Evolutionary conservation across 2,888 invertebrate species (phyloP), one percentile per base, ranked within the genome.

Genomic region (Coleophora deauratella): DNA sequence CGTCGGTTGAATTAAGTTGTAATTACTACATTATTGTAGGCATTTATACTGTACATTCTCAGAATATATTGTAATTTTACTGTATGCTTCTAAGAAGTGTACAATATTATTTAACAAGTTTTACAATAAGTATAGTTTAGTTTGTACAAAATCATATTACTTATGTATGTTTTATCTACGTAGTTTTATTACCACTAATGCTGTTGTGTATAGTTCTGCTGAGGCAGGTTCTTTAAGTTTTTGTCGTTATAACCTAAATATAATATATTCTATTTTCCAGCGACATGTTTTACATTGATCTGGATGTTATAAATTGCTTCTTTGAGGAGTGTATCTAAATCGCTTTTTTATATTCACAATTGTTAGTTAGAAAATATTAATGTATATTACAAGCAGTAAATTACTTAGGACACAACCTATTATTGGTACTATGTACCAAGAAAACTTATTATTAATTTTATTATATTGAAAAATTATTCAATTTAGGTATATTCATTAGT

Each of bases 391-490:
- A 45, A 45, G 42, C 35, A 47, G 35, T 21, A 41, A 38, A 39
- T 50, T 39, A 62, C 61, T 67, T 62, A 69, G 62, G 55, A 50
- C 59, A 55, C 55, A 38, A 56, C 58, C 54, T 55, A 60, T 61
- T 64, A 59, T 75, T 68, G 72, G 72, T 76, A 75, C 76, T 65
- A 59, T 76, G 76, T 76, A 76, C 52, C 69, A 66, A 64, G 48
- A 54, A 39, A 50, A n/a, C n/a, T 32, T 38, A 1, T 6, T 35
- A 27, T 15, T 32, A n/a, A n/a, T n/a, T n/a, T n/a, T n/a, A n/a
- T n/a, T n/a, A n/a, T n/a, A n/a, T n/a, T n/a, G n/a, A n/a, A n/a
- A n/a, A n/a, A n/a, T n/a, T n/a, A n/a, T n/a, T n/a, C n/a, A n/a
- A n/a, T n/a, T n/a, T n/a, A n/a, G n/a, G 21, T 21, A 6, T 21